These are phyloP conservation scores for Pelobates fuscus DNA, from an alignment of 2,113 vertebrate genomes.

Conservation along the genomic window DNA sequence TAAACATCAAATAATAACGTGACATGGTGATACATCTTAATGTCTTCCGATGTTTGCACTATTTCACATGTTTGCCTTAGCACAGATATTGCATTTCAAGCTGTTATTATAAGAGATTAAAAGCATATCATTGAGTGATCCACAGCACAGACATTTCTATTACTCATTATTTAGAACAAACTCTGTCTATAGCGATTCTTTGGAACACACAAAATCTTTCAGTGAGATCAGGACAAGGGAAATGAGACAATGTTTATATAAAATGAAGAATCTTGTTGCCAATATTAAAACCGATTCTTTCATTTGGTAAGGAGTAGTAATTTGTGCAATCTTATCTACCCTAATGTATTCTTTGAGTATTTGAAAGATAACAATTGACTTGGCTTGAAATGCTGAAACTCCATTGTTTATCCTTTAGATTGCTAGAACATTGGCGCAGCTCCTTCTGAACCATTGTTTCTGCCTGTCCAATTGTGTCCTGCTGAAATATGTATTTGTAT, in stretches of 20 bases:
- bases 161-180: constrained; percentile 1
- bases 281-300: constrained; percentile 22
- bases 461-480: too few species aligned
- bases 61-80: too few species aligned
- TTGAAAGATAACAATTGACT: constrained; percentile 22
- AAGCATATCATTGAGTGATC: background rate
- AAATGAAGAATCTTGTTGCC: constrained; percentile 7
- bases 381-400: background rate
- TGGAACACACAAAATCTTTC: too few species aligned
- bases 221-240: background rate
- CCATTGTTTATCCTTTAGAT: background rate
- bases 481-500: too few species aligned
- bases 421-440: too few species aligned
- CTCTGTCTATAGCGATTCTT: background rate
- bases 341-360: constrained; percentile 5
- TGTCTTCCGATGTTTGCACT: too few species aligned
- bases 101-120: background rate
- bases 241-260: constrained; percentile 8
- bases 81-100: background rate
- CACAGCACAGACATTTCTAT: background rate
- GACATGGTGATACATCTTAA: too few species aligned
- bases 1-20: too few species aligned
- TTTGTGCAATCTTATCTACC: constrained; percentile 7
- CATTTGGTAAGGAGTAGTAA: constrained; percentile 8
- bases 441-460: too few species aligned